Percentiles rank a stretch among this genome's conserved stretches.
Evolutionary conservation across 2,113 vertebrate species (phyloP).

Genomic region (Bos javanicus): DNA sequence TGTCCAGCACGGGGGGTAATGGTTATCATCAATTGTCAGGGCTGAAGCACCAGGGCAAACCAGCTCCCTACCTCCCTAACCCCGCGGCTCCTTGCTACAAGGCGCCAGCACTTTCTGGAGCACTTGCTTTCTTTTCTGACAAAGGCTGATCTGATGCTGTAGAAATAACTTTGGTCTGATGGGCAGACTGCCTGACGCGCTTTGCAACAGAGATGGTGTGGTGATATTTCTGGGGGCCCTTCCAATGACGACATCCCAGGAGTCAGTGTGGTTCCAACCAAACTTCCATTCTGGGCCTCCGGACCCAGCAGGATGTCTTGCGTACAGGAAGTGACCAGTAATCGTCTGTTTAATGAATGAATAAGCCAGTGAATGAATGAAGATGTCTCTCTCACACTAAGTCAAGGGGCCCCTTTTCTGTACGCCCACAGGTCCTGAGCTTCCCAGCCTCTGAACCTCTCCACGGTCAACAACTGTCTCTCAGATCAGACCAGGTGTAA

Average conservation of each 20-base stretch:
- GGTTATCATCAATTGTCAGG: background rate
- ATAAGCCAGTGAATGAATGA: background rate
- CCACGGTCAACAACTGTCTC: background rate
- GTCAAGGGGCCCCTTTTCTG: background rate
- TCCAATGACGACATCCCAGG: background rate
- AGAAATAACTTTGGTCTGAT: background rate
- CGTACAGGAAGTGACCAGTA: background rate
- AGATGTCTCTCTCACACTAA: background rate
- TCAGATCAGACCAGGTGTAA: background rate
- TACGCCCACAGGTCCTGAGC: background rate
- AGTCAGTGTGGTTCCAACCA: background rate
- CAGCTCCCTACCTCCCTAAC: background rate
- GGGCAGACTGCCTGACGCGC: background rate
- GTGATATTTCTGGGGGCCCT: background rate
- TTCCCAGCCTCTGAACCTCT: background rate
- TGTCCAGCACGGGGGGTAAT: background rate
- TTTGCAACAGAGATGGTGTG: background rate
- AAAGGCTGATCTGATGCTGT: background rate
- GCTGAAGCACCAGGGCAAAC: background rate
- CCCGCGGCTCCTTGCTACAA: background rate
- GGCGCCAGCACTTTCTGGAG: background rate
- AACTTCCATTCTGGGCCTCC: background rate
- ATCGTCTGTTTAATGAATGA: background rate
- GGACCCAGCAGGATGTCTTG: background rate
- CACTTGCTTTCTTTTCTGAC: background rate